Conservation (phyloP, 2,797 vertebrate genomes). For the Ctenochaetus hawaiiensis region DNA sequence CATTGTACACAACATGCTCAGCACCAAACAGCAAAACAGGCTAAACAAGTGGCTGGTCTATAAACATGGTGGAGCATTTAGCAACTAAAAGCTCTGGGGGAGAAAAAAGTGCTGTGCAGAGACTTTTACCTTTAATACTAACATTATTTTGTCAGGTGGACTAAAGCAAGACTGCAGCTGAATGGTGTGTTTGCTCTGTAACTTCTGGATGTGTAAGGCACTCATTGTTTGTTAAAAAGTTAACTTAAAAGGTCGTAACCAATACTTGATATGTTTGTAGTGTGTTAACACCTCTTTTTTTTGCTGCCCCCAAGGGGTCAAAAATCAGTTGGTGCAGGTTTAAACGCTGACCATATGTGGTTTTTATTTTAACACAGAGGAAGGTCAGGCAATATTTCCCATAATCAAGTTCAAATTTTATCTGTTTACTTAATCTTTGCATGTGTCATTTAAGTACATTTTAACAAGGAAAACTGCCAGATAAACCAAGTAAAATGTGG, state of each 20-base stretch:
- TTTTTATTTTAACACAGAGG: not conserved
- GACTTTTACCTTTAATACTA: not conserved
- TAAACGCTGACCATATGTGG: not conserved
- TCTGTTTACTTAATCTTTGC: not conserved
- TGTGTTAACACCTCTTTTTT: not conserved
- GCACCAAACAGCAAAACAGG: not conserved
- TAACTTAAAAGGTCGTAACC: not conserved
- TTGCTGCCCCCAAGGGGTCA: not conserved
- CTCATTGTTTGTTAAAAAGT: not conserved
- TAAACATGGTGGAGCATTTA: constrained; percentile 1
- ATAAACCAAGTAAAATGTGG: not conserved
- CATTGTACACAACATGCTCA: not conserved
- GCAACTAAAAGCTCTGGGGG: not conserved
- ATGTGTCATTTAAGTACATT: not conserved
- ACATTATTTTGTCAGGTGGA: not conserved
- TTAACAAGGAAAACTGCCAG: not conserved
- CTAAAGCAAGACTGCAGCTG: no score
- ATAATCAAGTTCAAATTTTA: not conserved
- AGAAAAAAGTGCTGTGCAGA: not conserved
- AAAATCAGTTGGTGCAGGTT: not conserved
- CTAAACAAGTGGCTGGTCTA: not conserved
- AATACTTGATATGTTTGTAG: not conserved
- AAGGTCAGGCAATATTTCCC: not conserved
- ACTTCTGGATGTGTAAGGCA: not conserved
- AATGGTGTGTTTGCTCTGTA: not conserved